A percentile compares a stretch with the other conserved stretches of the same genome.
These are phyloP conservation scores for Cantharis rustica DNA, from an alignment of 2,888 invertebrate species.

Conservation along the genomic window DNA sequence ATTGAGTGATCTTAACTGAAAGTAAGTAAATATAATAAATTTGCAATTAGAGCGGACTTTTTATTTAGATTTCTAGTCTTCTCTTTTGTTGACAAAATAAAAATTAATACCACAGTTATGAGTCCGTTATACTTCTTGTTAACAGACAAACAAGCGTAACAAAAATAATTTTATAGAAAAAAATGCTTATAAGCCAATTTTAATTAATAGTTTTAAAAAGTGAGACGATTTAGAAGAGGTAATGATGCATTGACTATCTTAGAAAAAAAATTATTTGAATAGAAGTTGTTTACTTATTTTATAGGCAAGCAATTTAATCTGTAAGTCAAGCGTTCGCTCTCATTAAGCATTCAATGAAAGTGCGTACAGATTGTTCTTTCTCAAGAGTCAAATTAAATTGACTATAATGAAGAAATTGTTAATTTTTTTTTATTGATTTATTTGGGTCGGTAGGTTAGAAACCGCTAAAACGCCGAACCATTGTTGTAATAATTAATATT, in stretches of 20 bases:
- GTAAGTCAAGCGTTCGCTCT: background rate
- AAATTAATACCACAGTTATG: background rate
- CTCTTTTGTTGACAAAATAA: background rate
- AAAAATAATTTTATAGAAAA: background rate
- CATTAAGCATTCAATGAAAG: background rate
- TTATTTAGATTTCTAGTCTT: background rate
- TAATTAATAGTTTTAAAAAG: background rate
- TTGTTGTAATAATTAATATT: background rate
- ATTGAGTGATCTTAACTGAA: background rate
- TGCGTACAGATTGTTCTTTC: background rate
- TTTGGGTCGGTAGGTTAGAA: background rate
- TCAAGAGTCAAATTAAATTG: background rate
- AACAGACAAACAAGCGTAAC: background rate
- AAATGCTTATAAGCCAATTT: background rate
- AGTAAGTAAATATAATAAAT: background rate
- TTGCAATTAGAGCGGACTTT: background rate
- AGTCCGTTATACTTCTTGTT: background rate
- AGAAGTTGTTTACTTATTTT: background rate
- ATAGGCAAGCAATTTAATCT: background rate
- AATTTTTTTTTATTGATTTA: background rate
- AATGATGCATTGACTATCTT: slow-evolving; percentile 1
- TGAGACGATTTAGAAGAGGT: background rate
- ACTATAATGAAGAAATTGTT: background rate
- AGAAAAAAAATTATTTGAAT: background rate
- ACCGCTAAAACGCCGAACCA: background rate